Base-by-base conservation (phyloP, 2,797 vertebrate species). In the Pachyuromys duprasi region DNA sequence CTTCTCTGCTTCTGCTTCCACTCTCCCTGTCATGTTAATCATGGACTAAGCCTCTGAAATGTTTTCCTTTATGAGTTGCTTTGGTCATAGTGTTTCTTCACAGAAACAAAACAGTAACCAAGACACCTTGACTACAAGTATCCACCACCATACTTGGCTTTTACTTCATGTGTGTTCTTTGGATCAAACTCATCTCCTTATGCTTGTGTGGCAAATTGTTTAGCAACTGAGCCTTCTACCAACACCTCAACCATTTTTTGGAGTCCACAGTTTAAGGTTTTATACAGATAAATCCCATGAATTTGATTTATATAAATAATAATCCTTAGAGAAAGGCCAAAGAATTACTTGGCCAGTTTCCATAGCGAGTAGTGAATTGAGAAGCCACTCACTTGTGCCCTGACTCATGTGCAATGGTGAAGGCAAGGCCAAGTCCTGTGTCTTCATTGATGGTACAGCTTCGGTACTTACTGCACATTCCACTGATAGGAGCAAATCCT, bases 361-460 rank as follows among this genome's bases (percentile, higher is more conserved):
- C 74, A 65, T 0, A 33, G 0, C 22, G 57, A 45, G 26, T 8
- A 1, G 11, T 12, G 8, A 74, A 31, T 26, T 36, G 3, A 80
- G 67, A 57, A 86, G 28, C 74, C 90, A 95, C 99, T 96, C 99
- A 99, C 99, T 99, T 99, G 98, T 99, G 99, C 96, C 99, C 99
- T 74, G 99, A 99, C 96, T 99, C 99, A 5, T 99, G 99, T 70
- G 99, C 99, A 45, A 99, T 99, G 94, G 99, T 99, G 98, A 99
- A 99, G 33, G 99, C 99, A 82, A 99, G 98, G 67, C 99, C 99
- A 53, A 99, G 99, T 28, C 99, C 99, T 0, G 99, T 99, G 78
- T 99, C 99, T 97, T 99, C 99, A 49, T 99, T 99, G 98, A 99
- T 99, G 96, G 99, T 99, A 86, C 99, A 99, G 18, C 99, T 99